phyloP scores from a whole-genome alignment of 2,797 vertebrate genomes.

The Philypnodon macrostomus region DNA sequence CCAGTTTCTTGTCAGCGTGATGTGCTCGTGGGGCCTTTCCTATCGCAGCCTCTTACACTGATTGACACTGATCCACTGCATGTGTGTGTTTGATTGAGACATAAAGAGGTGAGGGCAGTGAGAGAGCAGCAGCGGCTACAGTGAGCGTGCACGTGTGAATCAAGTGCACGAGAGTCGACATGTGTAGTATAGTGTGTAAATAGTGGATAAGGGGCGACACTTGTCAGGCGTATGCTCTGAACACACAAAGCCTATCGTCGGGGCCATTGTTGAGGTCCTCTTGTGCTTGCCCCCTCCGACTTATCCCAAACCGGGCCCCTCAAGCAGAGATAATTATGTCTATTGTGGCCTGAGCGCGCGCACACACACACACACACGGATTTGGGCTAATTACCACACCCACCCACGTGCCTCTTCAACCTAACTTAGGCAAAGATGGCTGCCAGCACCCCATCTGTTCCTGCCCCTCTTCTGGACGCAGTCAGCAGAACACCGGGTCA shows the following conservation, averaged over 20 bases:
- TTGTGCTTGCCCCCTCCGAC: slow-evolving; percentile 23
- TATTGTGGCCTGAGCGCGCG: slow-evolving; percentile 70
- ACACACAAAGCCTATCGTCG: slow-evolving; percentile 77
- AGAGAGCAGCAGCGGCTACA: slow-evolving; percentile 2
- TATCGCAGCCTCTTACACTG: slow-evolving; percentile 69
- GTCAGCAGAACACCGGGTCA: slow-evolving; percentile 44
- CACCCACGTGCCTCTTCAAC: slow-evolving; percentile 71
- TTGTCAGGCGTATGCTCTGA: slow-evolving; percentile 77
- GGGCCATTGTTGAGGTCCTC: slow-evolving; percentile 77
- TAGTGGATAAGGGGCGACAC: slow-evolving; percentile 82
- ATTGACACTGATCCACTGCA: slow-evolving; percentile 78
- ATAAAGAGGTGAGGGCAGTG: slow-evolving; percentile 34
- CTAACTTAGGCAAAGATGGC: slow-evolving; percentile 75
- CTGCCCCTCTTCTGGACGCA: slow-evolving; percentile 44
- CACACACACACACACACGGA: slow-evolving; percentile 23
- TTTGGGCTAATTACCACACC: slow-evolving; percentile 75
- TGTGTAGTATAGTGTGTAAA: slow-evolving; percentile 75
- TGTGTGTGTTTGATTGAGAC: slow-evolving; percentile 45
- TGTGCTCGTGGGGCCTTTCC: slow-evolving; percentile 66
- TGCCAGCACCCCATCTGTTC: slow-evolving; percentile 76
- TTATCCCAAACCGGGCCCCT: slow-evolving; percentile 54
- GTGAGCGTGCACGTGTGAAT: slow-evolving; percentile 44
- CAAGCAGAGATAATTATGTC: slow-evolving; percentile 80
- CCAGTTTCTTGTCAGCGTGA: slow-evolving; percentile 76
- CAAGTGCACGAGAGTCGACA: slow-evolving; percentile 58